Conservation (phyloP, 2,888 invertebrate genomes). For the Eupeodes luniger region DNA sequence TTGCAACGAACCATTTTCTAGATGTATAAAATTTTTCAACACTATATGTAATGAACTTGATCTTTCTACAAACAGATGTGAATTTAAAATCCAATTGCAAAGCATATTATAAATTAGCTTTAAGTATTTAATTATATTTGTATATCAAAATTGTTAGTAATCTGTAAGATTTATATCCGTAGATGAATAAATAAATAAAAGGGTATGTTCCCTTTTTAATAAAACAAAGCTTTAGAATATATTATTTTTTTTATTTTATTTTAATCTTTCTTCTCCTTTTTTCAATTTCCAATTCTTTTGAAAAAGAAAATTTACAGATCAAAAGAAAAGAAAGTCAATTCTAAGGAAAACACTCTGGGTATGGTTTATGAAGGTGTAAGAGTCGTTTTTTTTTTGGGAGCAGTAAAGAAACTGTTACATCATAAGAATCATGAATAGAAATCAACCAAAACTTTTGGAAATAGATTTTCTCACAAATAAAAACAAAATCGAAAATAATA, state of each 20-base stretch:
- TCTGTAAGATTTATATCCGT: too few species aligned
- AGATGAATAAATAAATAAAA: too few species aligned
- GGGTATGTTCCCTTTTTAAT: neutral
- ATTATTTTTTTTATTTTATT: neutral
- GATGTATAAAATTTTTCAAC: too few species aligned
- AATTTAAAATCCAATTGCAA: too few species aligned
- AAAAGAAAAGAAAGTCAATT: constrained; percentile 60
- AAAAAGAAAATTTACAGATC: constrained; percentile 54
- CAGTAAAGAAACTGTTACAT: constrained; percentile 24
- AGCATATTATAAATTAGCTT: too few species aligned
- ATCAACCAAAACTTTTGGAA: constrained; percentile 29
- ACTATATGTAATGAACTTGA: too few species aligned
- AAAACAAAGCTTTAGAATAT: neutral
- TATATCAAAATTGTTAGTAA: too few species aligned
- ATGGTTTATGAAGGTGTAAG: constrained; percentile 32
- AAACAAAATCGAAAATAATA: constrained; percentile 21
- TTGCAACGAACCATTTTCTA: too few species aligned
- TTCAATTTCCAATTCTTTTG: constrained; percentile 8
- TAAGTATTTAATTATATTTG: too few species aligned
- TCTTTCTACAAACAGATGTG: too few species aligned
- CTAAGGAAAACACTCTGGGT: constrained; percentile 22
- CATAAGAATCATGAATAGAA: constrained; percentile 46
- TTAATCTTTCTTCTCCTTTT: neutral
- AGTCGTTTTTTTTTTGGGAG: constrained; percentile 3
- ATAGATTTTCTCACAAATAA: neutral